Evolutionary conservation across 2,797 vertebrate species (phyloP).

Genomic region (Helicolenus hilgendorfi): DNA sequence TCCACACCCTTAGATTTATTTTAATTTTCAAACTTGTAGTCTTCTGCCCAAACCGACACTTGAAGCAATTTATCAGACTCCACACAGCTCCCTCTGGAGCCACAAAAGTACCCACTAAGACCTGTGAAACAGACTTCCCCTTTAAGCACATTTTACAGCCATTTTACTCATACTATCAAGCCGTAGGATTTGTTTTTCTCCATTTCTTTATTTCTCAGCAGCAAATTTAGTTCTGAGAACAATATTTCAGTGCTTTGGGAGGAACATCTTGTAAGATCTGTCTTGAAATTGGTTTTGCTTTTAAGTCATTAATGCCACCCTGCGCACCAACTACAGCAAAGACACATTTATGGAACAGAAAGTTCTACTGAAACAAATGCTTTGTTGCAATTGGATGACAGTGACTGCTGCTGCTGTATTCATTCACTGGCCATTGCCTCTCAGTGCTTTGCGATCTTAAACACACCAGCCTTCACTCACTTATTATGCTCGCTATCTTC

Average conservation of each 20-base stretch:
- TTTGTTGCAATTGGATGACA: background rate
- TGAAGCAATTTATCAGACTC: background rate
- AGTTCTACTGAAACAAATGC: background rate
- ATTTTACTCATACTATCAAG: background rate
- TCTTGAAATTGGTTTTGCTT: background rate
- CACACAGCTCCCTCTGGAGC: background rate
- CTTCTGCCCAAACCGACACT: background rate
- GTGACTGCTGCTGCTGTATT: no score
- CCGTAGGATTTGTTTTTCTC: background rate
- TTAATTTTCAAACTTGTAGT: background rate
- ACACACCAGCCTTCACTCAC: no score
- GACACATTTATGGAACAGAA: background rate
- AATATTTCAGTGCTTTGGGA: background rate
- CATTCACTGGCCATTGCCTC: no score
- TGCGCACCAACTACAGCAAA: background rate
- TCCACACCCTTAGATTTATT: background rate
- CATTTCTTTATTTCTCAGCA: background rate
- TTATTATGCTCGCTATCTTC: no score
- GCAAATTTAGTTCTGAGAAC: background rate
- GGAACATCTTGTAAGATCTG: background rate
- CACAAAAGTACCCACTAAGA: background rate
- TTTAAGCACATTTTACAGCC: background rate
- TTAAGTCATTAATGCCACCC: background rate
- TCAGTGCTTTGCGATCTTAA: no score
- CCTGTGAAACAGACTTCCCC: background rate